Evolutionary conservation across 2,888 invertebrate genomes (phyloP).

Genomic region (Synanthedon andrenaeformis): DNA sequence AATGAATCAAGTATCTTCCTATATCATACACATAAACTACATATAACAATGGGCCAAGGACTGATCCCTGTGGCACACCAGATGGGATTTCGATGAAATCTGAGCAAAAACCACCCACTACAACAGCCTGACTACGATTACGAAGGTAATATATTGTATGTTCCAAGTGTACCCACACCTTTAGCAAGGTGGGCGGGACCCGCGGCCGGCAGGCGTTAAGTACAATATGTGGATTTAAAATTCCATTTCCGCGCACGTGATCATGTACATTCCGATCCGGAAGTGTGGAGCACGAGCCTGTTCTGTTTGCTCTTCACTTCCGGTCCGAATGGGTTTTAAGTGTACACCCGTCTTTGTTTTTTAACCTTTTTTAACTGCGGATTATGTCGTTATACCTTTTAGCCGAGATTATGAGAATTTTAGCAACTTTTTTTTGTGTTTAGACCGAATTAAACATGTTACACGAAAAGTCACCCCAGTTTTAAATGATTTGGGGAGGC

Average conservation of each 20-base stretch:
- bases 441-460: neutral
- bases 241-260: conserved; percentile 58
- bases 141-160: too few species aligned
- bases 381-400: neutral
- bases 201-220: conserved; percentile 19
- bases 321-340: conserved; percentile 6
- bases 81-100: too few species aligned
- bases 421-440: neutral
- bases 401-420: neutral
- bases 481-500: too few species aligned
- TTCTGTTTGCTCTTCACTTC: conserved; percentile 11
- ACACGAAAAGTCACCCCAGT: too few species aligned
- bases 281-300: conserved; percentile 16
- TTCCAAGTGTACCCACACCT: neutral
- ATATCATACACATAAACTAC: too few species aligned
- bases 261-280: conserved; percentile 50
- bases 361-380: neutral
- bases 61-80: too few species aligned
- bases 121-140: too few species aligned
- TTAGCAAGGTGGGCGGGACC: neutral
- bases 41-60: too few species aligned
- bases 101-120: too few species aligned
- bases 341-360: conserved; percentile 4
- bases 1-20: too few species aligned
- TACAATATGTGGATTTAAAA: conserved; percentile 57